Conservation (phyloP, 2,113 vertebrate genomes). For the Origma solitaria region DNA sequence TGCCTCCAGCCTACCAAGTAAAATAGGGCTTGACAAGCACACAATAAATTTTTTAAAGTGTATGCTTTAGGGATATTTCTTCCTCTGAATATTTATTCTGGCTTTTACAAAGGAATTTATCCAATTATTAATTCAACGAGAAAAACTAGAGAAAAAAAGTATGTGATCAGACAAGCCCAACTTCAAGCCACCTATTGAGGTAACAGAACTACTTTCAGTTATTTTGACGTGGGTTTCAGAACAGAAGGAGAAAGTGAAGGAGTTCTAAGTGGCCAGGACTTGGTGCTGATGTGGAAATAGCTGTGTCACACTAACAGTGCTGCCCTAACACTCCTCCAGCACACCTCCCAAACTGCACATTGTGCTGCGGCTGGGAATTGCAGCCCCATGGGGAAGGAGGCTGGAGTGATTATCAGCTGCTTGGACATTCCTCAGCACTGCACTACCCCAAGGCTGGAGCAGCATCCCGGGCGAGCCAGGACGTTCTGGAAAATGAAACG, state of each 20-base stretch:
- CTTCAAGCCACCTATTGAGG: not conserved
- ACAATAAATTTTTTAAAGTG: constrained; percentile 54
- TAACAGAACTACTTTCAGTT: constrained; percentile 4
- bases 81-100: constrained; percentile 44
- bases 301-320: not conserved
- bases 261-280: not conserved
- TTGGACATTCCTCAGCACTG: not conserved
- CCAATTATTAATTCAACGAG: constrained; percentile 40
- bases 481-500: not conserved
- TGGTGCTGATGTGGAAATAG: not conserved
- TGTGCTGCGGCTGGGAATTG: not conserved
- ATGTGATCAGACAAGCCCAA: not conserved
- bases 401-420: not conserved
- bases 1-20: constrained; percentile 50
- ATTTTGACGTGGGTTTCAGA: not conserved
- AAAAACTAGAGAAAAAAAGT: not conserved
- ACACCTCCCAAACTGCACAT: not conserved
- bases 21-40: constrained; percentile 47
- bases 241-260: not conserved
- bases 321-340: not conserved
- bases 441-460: not conserved
- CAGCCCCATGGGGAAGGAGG: not conserved
- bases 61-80: constrained; percentile 46
- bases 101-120: constrained; percentile 60
- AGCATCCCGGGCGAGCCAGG: not conserved